phyloP scores from a whole-genome alignment of 1,140 invertebrate genomes.

The Diabrotica virgifera region DNA sequence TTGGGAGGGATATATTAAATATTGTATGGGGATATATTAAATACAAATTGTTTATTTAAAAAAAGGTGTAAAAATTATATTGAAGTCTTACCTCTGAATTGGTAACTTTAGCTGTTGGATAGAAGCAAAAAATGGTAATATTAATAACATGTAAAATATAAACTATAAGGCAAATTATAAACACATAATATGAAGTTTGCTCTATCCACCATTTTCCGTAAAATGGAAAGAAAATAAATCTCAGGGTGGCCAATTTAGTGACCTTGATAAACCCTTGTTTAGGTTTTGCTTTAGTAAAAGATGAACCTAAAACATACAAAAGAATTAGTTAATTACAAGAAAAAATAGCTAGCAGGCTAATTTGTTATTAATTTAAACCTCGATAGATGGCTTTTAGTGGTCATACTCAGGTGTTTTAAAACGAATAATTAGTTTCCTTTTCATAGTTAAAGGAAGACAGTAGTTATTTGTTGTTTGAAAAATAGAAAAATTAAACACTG shows the following conservation, averaged over 20 bases:
- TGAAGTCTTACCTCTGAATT: constrained; percentile 10
- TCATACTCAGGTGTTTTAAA: no score
- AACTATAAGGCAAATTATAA: constrained; percentile 53
- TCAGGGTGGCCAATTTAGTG: constrained; percentile 71
- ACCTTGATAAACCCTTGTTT: constrained; percentile 83
- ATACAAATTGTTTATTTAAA: background rate
- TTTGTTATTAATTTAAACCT: no score
- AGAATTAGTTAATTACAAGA: no score
- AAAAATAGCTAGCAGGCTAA: no score
- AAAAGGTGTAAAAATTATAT: background rate
- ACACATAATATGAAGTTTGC: constrained; percentile 76
- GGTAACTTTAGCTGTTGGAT: constrained; percentile 8
- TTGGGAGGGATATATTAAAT: no score
- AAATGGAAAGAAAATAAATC: constrained; percentile 78
- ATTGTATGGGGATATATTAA: no score
- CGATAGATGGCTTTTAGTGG: no score
- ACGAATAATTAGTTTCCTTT: no score
- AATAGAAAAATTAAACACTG: no score
- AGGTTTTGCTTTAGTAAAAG: constrained; percentile 90
- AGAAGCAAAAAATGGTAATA: constrained; percentile 56
- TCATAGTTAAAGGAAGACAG: no score
- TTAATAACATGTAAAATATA: constrained; percentile 46
- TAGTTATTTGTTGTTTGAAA: no score
- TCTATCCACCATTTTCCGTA: constrained; percentile 85
- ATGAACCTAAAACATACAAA: constrained; percentile 65